A percentile compares a stretch with the other conserved stretches of the same genome.
These are phyloP conservation scores for Macquaria ambigua DNA, from an alignment of 2,113 vertebrate genomes.

Conservation along the genomic window DNA sequence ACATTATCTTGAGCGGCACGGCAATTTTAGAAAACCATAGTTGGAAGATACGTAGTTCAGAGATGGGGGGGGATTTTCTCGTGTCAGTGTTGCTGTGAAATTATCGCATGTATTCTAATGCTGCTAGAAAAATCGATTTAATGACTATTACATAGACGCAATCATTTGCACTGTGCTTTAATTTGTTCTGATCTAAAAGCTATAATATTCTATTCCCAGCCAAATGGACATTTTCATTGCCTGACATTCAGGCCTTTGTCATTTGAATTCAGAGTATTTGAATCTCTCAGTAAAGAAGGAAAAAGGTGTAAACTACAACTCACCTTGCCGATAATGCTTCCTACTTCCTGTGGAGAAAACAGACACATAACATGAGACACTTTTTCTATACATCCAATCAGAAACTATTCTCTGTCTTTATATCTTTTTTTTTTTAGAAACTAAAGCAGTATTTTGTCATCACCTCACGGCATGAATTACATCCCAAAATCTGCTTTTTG, in stretches of 20 bases:
- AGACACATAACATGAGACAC: neutral
- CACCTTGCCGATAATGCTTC: constrained; percentile 87
- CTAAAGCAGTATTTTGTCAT: no score
- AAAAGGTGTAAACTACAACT: constrained; percentile 12
- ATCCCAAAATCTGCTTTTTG: no score
- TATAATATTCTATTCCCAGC: neutral
- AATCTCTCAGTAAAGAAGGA: neutral
- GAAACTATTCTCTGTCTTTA: no score
- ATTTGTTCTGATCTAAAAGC: neutral
- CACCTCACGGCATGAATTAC: no score
- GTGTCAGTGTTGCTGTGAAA: neutral
- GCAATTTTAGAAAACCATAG: constrained; percentile 21
- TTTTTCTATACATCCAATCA: neutral
- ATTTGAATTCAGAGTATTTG: neutral
- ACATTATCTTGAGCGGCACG: constrained; percentile 16
- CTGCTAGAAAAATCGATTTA: neutral
- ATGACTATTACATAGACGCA: neutral
- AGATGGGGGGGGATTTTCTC: neutral
- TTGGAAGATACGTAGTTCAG: neutral
- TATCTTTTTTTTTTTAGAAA: no score
- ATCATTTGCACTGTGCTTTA: neutral
- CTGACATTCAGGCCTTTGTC: neutral
- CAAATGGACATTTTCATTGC: neutral
- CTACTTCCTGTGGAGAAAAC: constrained; percentile 81
- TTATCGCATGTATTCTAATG: neutral